Evolutionary conservation across 2,797 vertebrate genomes (phyloP).

Genomic region (Holocentrus rufus): DNA sequence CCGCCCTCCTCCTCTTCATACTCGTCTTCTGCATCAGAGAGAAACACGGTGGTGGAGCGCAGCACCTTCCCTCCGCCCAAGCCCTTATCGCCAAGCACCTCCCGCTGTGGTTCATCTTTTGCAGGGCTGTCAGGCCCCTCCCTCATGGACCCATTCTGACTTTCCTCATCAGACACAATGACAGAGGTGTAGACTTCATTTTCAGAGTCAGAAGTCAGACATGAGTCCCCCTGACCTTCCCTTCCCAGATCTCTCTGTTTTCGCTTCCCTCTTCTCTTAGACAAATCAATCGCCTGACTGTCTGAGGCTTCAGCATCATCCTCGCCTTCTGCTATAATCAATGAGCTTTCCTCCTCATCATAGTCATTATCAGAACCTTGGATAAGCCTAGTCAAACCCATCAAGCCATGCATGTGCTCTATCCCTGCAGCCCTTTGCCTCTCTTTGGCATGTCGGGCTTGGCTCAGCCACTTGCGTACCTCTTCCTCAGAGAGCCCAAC

Average conservation of each 20-base stretch:
- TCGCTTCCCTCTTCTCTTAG: conserved; percentile 72
- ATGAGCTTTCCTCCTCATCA: conserved; percentile 80
- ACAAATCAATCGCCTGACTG: conserved; percentile 82
- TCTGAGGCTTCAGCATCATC: conserved; percentile 74
- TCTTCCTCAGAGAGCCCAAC: conserved; percentile 82
- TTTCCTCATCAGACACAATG: conserved; percentile 84
- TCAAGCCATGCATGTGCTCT: conserved; percentile 36
- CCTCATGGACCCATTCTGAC: conserved; percentile 75
- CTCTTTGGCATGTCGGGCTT: conserved; percentile 75
- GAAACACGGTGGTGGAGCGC: conserved; percentile 85
- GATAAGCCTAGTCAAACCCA: conserved; percentile 27
- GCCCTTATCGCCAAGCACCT: conserved; percentile 69
- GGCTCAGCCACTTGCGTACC: conserved; percentile 82
- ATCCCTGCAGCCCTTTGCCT: conserved; percentile 64
- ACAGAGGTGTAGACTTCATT: conserved; percentile 84
- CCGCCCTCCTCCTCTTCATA: conserved; percentile 81
- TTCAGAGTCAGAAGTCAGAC: conserved; percentile 85
- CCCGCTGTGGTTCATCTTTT: conserved; percentile 73
- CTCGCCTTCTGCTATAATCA: conserved; percentile 82
- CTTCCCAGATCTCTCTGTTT: conserved; percentile 61
- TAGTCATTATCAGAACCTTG: conserved; percentile 70
- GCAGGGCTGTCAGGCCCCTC: conserved; percentile 75
- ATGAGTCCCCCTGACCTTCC: conserved; percentile 75
- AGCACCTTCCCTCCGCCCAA: conserved; percentile 82
- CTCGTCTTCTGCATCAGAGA: conserved; percentile 85